Conservation (phyloP, 2,797 vertebrate genomes). For the Alauda arvensis region DNA sequence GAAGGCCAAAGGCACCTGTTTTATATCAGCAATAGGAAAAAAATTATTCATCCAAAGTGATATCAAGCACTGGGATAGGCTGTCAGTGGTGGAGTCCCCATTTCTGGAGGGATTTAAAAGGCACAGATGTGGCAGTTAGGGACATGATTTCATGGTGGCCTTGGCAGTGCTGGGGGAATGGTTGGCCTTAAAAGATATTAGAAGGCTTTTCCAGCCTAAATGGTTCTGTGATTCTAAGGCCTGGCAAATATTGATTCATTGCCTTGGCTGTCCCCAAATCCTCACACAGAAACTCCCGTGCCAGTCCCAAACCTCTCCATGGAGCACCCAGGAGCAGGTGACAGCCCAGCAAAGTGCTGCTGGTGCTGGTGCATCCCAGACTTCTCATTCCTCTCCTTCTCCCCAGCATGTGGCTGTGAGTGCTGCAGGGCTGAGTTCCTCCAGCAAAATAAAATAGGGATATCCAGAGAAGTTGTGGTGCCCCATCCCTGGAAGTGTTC, state of each 20-base stretch:
- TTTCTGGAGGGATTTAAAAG: not conserved
- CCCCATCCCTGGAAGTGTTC: not conserved
- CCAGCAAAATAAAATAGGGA: not conserved
- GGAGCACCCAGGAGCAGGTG: not conserved
- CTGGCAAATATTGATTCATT: rapidly evolving
- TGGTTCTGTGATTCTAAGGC: not conserved
- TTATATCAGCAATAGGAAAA: not conserved
- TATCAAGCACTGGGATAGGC: not conserved
- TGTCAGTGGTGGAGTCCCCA: not conserved
- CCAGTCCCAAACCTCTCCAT: not conserved
- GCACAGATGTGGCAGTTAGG: not conserved
- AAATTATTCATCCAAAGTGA: not conserved
- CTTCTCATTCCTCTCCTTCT: not conserved
- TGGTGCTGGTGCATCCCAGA: not conserved
- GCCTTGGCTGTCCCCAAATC: not conserved
- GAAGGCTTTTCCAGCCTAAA: not conserved
- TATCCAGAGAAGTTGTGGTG: not conserved
- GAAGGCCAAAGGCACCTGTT: not conserved
- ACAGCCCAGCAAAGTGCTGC: not conserved
- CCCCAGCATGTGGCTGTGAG: rapidly evolving
- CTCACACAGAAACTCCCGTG: not conserved
- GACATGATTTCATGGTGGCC: not conserved
- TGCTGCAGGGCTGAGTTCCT: not conserved
- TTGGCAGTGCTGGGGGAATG: not conserved
- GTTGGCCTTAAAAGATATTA: not conserved